Conservation (phyloP, 2,113 vertebrate genomes). For the Cephalophus harveyi region DNA sequence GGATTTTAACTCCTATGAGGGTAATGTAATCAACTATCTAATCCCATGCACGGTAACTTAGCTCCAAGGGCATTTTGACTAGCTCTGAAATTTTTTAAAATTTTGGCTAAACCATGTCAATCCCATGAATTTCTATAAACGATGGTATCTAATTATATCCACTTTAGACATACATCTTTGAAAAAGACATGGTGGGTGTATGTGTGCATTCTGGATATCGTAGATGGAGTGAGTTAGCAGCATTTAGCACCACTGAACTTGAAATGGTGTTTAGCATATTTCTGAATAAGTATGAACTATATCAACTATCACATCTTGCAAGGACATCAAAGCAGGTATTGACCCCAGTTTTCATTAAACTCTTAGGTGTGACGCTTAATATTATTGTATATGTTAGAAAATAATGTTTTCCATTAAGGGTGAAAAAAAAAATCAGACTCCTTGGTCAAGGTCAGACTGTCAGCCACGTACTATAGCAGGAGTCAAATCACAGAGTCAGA, state of each 20-base stretch:
- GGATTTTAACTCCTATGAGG: neutral
- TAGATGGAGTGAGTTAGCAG: conserved; percentile 61
- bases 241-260: conserved; percentile 65
- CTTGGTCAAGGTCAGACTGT: neutral
- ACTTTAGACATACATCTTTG: conserved; percentile 20
- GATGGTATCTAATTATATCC: neutral
- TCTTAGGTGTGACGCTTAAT: neutral
- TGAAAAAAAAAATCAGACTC: conserved; percentile 12
- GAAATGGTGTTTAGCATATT: conserved; percentile 60
- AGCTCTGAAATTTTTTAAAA: neutral
- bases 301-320: neutral
- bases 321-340: neutral
- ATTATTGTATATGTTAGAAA: neutral
- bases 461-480: neutral
- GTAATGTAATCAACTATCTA: neutral
- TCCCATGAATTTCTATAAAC: neutral
- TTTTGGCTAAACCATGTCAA: neutral
- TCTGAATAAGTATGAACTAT: conserved; percentile 30
- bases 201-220: conserved; percentile 25
- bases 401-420: neutral
- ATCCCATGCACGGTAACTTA: conserved; percentile 9
- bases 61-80: neutral
- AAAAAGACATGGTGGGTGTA: neutral
- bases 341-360: neutral
- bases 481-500: neutral